These are phyloP conservation scores for Orchesella cincta DNA, from an alignment of 1,140 invertebrate species.

Conservation along the genomic window DNA sequence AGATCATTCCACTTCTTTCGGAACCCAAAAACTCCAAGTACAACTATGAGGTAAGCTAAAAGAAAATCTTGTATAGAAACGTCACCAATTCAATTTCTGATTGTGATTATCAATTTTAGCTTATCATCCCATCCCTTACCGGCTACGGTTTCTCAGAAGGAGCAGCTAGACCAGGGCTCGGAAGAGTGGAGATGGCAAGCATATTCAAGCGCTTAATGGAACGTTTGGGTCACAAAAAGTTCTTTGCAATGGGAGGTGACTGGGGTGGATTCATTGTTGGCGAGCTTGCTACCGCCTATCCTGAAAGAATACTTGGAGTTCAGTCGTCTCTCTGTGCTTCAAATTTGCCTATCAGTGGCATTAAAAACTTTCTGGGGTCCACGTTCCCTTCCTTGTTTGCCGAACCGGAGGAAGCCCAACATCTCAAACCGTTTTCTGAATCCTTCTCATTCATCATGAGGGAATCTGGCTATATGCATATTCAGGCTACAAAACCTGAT, in stretches of 20 bases:
- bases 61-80: constrained; percentile 45
- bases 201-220: constrained; percentile 83
- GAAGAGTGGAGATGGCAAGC: constrained; percentile 65
- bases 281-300: constrained; percentile 64
- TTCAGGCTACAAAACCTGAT: constrained; percentile 87
- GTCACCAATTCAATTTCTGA: too few relatives aligned
- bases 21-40: constrained; percentile 63
- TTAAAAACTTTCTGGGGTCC: constrained; percentile 49
- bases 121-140: constrained; percentile 73
- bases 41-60: constrained; percentile 68
- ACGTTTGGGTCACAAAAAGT: constrained; percentile 72
- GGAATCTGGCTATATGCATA: constrained; percentile 57
- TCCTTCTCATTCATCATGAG: constrained; percentile 20
- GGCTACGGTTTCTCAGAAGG: constrained; percentile 83
- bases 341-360: constrained; percentile 33
- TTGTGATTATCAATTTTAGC: too few relatives aligned
- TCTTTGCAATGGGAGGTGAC: constrained; percentile 82
- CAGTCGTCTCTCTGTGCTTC: constrained; percentile 56
- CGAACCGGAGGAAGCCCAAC: constrained; percentile 32
- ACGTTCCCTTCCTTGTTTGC: constrained; percentile 42
- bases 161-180: constrained; percentile 65
- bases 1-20: constrained; percentile 63
- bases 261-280: constrained; percentile 68
- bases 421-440: too few relatives aligned
- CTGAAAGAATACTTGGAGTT: constrained; percentile 60